Conservation (phyloP, 2,797 vertebrate genomes). For the Danio choprae region DNA sequence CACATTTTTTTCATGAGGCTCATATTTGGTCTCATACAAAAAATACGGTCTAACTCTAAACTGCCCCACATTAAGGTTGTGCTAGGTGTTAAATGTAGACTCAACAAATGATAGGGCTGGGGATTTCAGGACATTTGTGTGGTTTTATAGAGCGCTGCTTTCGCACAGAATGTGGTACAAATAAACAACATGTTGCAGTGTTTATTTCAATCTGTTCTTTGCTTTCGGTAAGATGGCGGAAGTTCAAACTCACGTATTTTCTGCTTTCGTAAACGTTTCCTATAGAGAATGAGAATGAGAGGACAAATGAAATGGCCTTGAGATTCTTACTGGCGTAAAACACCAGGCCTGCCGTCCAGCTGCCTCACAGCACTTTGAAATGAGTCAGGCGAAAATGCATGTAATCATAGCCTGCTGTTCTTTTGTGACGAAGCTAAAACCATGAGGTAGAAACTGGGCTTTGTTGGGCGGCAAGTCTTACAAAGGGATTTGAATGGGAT, state of each 20-base stretch:
- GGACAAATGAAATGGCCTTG: not conserved
- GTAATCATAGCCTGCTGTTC: slow-evolving; percentile 13
- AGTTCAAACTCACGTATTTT: not conserved
- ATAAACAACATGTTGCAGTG: not conserved
- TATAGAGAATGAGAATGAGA: not conserved
- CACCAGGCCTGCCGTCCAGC: not conserved
- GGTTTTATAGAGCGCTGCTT: not conserved
- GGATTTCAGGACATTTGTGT: not conserved
- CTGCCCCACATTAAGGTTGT: not conserved
- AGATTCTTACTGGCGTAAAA: not conserved
- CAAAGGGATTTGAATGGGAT: not conserved
- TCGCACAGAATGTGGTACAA: not conserved
- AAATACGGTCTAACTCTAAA: too few species aligned
- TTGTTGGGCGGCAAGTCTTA: not conserved
- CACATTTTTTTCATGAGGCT: too few species aligned
- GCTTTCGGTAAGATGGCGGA: not conserved
- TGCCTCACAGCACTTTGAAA: not conserved
- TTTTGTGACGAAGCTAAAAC: not conserved
- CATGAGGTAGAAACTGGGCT: not conserved
- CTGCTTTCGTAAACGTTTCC: not conserved
- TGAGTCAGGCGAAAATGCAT: not conserved
- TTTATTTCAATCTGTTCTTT: not conserved
- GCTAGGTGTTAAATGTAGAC: not conserved
- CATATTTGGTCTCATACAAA: too few species aligned
- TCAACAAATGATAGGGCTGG: not conserved